Conservation (phyloP, 2,797 vertebrate species). For the Bradypodion pumilum region DNA sequence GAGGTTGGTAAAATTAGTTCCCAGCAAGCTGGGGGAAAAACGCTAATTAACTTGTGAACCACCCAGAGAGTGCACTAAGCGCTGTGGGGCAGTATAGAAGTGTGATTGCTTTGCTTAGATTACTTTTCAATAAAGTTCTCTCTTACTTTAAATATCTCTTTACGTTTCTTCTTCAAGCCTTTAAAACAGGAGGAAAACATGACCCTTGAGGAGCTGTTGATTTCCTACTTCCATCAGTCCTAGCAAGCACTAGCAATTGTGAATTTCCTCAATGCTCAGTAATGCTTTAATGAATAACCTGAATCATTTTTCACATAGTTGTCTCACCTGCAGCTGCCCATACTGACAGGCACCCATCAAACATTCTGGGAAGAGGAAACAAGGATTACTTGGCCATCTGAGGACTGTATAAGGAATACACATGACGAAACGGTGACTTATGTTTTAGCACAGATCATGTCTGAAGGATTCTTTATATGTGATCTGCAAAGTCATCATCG, state of each 20-base stretch:
- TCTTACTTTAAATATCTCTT: not conserved
- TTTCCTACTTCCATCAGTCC: not conserved
- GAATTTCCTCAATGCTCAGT: not conserved
- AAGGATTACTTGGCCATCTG: slow-evolving; percentile 93
- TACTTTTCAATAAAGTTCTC: not conserved
- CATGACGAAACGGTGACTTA: not conserved
- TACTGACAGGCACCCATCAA: slow-evolving; percentile 95
- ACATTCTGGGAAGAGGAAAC: slow-evolving; percentile 93
- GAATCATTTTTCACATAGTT: fast-evolving
- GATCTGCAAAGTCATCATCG: not conserved
- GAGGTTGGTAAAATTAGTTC: too few species aligned
- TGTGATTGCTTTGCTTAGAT: too few species aligned
- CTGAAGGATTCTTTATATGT: not conserved
- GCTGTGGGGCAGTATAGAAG: too few species aligned
- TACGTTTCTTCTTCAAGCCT: too few species aligned
- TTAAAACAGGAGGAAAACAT: not conserved
- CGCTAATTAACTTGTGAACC: too few species aligned
- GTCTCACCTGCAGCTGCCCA: slow-evolving; percentile 89
- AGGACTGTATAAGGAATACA: slow-evolving; percentile 70
- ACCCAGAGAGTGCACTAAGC: too few species aligned
- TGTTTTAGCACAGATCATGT: not conserved
- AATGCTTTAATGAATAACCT: not conserved
- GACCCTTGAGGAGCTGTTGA: not conserved
- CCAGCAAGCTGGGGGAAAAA: too few species aligned
- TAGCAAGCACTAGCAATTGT: not conserved